Evolutionary conservation across 2,113 vertebrate species (phyloP).

Genomic region (Ciconia boyciana): DNA sequence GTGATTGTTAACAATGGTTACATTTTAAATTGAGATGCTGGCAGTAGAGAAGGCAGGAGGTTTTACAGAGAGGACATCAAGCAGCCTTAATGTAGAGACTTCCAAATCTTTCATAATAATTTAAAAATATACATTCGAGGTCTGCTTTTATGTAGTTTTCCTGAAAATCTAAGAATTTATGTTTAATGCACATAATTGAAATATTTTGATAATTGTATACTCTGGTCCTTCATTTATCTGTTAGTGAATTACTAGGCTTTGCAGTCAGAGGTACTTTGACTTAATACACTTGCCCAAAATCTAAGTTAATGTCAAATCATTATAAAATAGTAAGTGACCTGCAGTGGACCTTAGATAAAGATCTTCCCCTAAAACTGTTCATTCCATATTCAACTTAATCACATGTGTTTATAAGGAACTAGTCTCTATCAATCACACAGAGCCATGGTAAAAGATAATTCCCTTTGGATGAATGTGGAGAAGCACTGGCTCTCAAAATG

Average conservation of each 20-base stretch:
- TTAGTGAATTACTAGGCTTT: not conserved
- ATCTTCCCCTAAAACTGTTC: not conserved
- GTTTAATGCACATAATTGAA: not conserved
- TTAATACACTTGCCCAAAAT: not conserved
- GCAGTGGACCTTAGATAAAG: not conserved
- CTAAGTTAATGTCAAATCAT: not conserved
- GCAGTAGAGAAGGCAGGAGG: not conserved
- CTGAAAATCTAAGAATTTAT: not conserved
- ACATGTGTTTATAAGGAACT: not conserved
- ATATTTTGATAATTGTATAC: not conserved
- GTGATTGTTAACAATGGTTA: not conserved
- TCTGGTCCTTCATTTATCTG: not conserved
- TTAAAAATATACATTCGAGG: not conserved
- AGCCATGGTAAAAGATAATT: not conserved
- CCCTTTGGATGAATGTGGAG: not conserved
- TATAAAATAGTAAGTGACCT: not conserved
- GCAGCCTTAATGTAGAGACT: not conserved
- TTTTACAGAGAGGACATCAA: not conserved
- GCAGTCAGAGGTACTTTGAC: not conserved
- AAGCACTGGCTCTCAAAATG: not conserved
- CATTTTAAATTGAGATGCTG: not conserved
- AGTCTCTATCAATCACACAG: not conserved
- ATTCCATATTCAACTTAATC: not conserved
- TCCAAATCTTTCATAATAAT: not conserved
- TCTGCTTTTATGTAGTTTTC: not conserved